Percentiles rank a stretch among this genome's conserved stretches.
phyloP scores from a whole-genome alignment of 2,113 vertebrate genomes.

The Pituophis catenifer region DNA sequence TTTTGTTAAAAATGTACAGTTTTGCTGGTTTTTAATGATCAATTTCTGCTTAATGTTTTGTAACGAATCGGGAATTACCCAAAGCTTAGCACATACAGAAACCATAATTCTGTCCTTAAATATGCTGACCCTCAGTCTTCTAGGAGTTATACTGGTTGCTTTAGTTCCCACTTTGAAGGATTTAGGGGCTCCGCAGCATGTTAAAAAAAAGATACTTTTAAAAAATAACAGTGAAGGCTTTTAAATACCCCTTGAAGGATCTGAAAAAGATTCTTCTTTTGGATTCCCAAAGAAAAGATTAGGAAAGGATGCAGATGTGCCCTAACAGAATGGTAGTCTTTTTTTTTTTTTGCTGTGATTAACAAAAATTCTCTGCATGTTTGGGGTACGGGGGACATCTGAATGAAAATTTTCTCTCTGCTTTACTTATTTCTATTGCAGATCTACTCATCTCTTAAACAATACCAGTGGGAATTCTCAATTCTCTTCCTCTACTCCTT shows the following conservation, averaged over 20 bases:
- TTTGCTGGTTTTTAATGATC: not conserved
- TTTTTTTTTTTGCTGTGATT: constrained; percentile 5
- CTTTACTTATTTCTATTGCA: constrained; percentile 85
- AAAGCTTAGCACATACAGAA: not conserved
- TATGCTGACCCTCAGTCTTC: not conserved
- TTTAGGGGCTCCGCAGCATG: not conserved
- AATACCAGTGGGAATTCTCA: constrained; percentile 78
- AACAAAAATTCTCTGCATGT: constrained; percentile 45
- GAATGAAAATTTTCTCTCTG: constrained; percentile 44
- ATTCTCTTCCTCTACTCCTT: constrained; percentile 69
- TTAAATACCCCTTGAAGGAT: not conserved
- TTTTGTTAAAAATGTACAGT: not conserved
- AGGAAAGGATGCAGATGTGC: not conserved
- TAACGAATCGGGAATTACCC: not conserved
- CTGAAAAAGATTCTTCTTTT: not conserved
- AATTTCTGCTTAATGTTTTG: not conserved
- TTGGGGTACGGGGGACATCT: constrained; percentile 32
- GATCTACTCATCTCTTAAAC: constrained; percentile 74
- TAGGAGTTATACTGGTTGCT: not conserved
- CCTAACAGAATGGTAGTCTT: not conserved
- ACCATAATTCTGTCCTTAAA: not conserved
- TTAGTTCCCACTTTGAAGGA: not conserved
- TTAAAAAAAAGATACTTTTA: not conserved
- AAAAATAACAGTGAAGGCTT: not conserved
- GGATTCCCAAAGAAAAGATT: not conserved